A percentile compares a stretch with the other conserved stretches of the same genome.
Conservation (phyloP, 2,113 vertebrate genomes). For the Cairina moschata region DNA sequence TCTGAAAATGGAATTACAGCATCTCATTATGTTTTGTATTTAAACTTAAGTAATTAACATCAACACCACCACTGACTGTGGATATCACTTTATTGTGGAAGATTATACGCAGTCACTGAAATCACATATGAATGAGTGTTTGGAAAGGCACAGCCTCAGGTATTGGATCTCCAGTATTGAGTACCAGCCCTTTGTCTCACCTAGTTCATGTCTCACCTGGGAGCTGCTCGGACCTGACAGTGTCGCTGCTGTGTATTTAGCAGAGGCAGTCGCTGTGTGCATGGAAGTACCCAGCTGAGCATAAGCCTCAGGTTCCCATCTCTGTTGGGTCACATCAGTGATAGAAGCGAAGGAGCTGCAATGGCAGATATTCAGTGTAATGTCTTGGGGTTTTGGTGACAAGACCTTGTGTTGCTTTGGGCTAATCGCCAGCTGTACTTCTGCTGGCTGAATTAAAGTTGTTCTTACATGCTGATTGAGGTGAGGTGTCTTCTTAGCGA, state of each 20-base stretch:
- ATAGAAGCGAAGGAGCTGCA: not conserved
- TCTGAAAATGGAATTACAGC: not conserved
- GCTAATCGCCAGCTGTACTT: not conserved
- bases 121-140: not conserved
- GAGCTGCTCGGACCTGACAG: not conserved
- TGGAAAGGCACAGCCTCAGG: not conserved
- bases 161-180: rapidly evolving
- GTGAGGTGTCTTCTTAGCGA: not conserved
- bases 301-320: not conserved
- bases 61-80: not conserved
- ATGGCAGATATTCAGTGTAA: not conserved
- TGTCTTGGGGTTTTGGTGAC: not conserved
- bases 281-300: rapidly evolving
- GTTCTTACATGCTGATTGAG: not conserved
- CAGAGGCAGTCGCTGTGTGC: rapidly evolving
- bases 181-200: not conserved
- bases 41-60: slow-evolving; percentile 1
- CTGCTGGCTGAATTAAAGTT: not conserved
- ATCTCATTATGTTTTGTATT: not conserved
- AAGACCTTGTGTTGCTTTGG: not conserved
- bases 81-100: not conserved
- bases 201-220: not conserved
- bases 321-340: not conserved
- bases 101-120: not conserved
- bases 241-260: not conserved